A percentile compares a stretch with the other conserved stretches of the same genome.
Evolutionary conservation across 2,888 invertebrate species (phyloP).

Genomic region (Falcaria lacertinaria): DNA sequence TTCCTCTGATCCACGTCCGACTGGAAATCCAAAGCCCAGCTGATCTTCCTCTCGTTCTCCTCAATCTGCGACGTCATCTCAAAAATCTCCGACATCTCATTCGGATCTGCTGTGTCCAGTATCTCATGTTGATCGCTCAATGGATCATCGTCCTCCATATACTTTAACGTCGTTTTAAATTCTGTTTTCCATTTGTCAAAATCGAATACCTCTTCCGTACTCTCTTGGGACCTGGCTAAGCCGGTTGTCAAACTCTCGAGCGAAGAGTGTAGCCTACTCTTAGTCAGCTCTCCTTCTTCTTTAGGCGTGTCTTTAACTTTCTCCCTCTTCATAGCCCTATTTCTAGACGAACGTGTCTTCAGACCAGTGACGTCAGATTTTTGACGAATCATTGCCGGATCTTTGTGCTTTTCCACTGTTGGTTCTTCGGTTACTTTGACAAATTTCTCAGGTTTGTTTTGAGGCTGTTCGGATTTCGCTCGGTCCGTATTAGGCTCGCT

Average conservation of each 20-base stretch:
- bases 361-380: slow-evolving; percentile 82
- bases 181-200: slow-evolving; percentile 72
- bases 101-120: slow-evolving; percentile 62
- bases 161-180: slow-evolving; percentile 64
- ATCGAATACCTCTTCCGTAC: slow-evolving; percentile 61
- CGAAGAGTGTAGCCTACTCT: slow-evolving; percentile 67
- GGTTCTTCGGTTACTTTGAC: slow-evolving; percentile 28
- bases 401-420: slow-evolving; percentile 52
- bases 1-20: slow-evolving; percentile 87
- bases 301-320: slow-evolving; percentile 43
- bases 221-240: slow-evolving; percentile 63
- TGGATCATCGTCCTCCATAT: slow-evolving; percentile 66
- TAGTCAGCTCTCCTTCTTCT: slow-evolving; percentile 51
- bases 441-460: slow-evolving; percentile 28
- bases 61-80: slow-evolving; percentile 76
- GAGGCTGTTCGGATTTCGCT: slow-evolving; percentile 65
- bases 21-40: slow-evolving; percentile 81
- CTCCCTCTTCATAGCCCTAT: slow-evolving; percentile 56
- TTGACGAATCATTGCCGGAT: slow-evolving; percentile 71
- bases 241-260: slow-evolving; percentile 67
- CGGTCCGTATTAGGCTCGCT: slow-evolving; percentile 43
- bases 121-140: slow-evolving; percentile 63
- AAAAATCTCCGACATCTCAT: slow-evolving; percentile 73
- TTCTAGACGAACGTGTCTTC: slow-evolving; percentile 62
- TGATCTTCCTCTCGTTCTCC: slow-evolving; percentile 77